Conservation (phyloP, 2,797 vertebrate species). For the Cygnus olor region DNA sequence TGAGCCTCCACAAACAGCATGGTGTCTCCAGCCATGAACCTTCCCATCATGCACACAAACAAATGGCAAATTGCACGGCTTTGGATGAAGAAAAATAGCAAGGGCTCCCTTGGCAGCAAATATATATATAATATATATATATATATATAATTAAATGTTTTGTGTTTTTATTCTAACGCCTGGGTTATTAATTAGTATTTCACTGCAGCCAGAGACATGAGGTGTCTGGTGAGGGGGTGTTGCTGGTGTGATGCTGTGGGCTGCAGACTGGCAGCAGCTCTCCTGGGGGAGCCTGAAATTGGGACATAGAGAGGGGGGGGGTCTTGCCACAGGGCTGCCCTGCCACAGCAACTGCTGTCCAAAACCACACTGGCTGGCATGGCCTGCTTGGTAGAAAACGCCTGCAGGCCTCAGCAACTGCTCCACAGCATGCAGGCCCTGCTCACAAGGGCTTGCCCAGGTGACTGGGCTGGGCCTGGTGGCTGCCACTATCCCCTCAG, state of each 20-base stretch:
- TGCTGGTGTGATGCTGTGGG: background rate
- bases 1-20: background rate
- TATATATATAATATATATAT: no score
- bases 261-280: no score
- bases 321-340: background rate
- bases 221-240: background rate
- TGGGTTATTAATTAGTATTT: background rate
- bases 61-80: fast-evolving
- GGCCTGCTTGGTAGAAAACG: background rate
- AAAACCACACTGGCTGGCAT: background rate
- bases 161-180: background rate
- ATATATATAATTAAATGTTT: background rate
- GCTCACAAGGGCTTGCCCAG: no score
- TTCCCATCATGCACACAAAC: background rate
- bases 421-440: fast-evolving
- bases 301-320: background rate
- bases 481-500: background rate
- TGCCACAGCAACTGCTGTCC: no score
- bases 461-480: fast-evolving
- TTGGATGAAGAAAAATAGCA: background rate
- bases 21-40: background rate
- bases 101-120: background rate
- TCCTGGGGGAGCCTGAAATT: background rate
- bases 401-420: background rate
- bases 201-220: background rate